Base-by-base conservation (phyloP, 2,113 vertebrate species). In the Fulica atra region DNA sequence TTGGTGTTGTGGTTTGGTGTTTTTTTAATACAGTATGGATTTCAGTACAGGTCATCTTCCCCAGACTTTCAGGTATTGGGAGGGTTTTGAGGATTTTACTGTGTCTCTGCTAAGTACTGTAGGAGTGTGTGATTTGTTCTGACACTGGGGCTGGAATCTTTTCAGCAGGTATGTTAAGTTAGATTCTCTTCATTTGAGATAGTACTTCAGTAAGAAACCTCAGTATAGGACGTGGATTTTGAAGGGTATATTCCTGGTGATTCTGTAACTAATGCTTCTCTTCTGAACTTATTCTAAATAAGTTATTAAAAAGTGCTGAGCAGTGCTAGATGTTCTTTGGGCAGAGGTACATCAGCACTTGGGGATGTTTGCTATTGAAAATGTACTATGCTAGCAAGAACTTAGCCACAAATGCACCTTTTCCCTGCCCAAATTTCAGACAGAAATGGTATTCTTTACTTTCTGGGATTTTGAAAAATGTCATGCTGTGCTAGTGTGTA, bases 311-410 rank as follows among this genome's bases (percentile, higher is more conserved):
- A 77, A 93, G 71, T 44, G 59, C 81, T 31, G 38, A 93, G 71
- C 64, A 80, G 40, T 60, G 50, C 31, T 80, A 63, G 66, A 77
- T 77, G 63, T 80, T 89, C 66, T 72, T 89, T 60, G 53, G 83
- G 61, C 61, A 79, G 73, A 87, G 54, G 88, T 79, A 65, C 48
- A 44, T 44, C 26, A 46, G 70, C 74, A 38, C 44, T 80, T 94
- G 44, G 56, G 81, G 57, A 64, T 89, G 57, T 93, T 91, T 89
- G 36, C 70, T 80, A 38, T 72, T 88, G 79, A 87, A 97, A 94
- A 83, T 59, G 40, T 65, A 59, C 78, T 54, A 0, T 63, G 66
- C 42, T 31, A 36, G 35, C 1, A 5, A 89, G 79, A 80, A 35
- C 48, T 87, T 71, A 56, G 16, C 60, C 65, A 60, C 48, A 77